These are phyloP conservation scores for Fregetta grallaria DNA, from an alignment of 2,113 vertebrate genomes.

Conservation along the genomic window DNA sequence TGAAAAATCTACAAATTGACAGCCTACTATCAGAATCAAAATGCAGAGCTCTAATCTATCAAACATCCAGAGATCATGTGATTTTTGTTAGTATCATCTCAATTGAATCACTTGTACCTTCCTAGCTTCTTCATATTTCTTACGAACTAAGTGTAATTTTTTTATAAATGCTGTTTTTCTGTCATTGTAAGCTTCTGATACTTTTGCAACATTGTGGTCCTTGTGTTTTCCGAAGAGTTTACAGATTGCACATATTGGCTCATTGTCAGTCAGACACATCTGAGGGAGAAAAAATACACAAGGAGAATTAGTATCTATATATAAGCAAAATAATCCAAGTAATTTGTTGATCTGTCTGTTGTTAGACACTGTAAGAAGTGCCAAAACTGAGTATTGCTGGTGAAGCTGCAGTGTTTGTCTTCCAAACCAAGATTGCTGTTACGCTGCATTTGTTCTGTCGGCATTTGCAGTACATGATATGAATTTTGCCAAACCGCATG, in stretches of 20 bases:
- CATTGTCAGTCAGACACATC: conserved; percentile 25
- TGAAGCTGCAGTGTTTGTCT: not conserved
- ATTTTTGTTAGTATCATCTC: not conserved
- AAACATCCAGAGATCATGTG: not conserved
- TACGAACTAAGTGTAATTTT: not conserved
- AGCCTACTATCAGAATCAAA: not conserved
- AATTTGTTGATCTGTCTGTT: not conserved
- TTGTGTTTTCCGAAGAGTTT: conserved; percentile 49
- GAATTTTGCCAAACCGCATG: not conserved
- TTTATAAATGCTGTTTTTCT: conserved; percentile 22
- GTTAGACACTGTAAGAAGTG: not conserved
- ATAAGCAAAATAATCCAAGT: not conserved
- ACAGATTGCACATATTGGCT: conserved; percentile 23
- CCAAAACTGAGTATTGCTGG: not conserved
- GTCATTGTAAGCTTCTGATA: not conserved
- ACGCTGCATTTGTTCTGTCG: not conserved
- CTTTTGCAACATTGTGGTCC: not conserved
- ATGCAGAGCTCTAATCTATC: not conserved
- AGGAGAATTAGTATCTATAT: not conserved
- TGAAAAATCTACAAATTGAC: not conserved
- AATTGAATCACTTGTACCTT: not conserved
- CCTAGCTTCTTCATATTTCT: not conserved
- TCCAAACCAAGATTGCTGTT: not conserved
- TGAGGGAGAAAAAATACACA: not conserved
- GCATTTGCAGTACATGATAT: not conserved